Evolutionary conservation across 2,113 vertebrate species (phyloP).

Genomic region (Boleophthalmus pectinirostris): DNA sequence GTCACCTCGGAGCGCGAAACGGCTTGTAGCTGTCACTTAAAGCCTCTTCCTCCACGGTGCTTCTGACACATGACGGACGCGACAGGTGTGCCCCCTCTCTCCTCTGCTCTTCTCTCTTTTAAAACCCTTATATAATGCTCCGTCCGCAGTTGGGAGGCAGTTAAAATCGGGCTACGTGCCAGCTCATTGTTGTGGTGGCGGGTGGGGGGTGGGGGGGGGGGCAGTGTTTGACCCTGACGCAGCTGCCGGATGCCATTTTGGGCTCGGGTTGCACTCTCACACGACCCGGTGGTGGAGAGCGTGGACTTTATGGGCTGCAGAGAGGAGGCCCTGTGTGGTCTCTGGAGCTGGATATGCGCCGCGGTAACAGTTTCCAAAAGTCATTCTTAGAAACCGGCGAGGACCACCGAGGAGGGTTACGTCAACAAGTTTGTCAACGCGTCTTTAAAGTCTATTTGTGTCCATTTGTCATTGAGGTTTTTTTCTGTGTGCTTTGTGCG

Average conservation of each 20-base stretch:
- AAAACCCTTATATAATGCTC: constrained; percentile 48
- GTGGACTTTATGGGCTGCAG: constrained; percentile 52
- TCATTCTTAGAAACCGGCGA: constrained; percentile 28
- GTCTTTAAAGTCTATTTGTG: constrained; percentile 15
- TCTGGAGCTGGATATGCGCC: constrained; percentile 14
- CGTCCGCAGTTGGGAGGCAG: constrained; percentile 49
- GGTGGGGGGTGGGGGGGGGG: no score
- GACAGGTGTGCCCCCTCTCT: constrained; percentile 67
- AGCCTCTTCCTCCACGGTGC: constrained; percentile 9
- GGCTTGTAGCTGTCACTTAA: constrained; percentile 6
- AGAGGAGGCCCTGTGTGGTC: constrained; percentile 59
- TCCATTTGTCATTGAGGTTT: constrained; percentile 36
- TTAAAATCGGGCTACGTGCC: constrained; percentile 69
- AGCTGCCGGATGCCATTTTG: constrained; percentile 70
- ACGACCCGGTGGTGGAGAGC: constrained; percentile 63
- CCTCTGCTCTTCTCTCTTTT: constrained; percentile 48
- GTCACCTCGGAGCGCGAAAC: neutral
- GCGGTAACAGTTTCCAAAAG: constrained; percentile 28
- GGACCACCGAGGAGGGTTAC: constrained; percentile 36
- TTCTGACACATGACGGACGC: constrained; percentile 55
- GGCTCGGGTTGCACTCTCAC: constrained; percentile 73
- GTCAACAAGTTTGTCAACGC: constrained; percentile 51
- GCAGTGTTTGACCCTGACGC: constrained; percentile 66
- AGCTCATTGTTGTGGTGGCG: constrained; percentile 74
- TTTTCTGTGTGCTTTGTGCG: neutral